Base-by-base conservation (phyloP, 2,113 vertebrate species). In the Mus spicilegus region DNA sequence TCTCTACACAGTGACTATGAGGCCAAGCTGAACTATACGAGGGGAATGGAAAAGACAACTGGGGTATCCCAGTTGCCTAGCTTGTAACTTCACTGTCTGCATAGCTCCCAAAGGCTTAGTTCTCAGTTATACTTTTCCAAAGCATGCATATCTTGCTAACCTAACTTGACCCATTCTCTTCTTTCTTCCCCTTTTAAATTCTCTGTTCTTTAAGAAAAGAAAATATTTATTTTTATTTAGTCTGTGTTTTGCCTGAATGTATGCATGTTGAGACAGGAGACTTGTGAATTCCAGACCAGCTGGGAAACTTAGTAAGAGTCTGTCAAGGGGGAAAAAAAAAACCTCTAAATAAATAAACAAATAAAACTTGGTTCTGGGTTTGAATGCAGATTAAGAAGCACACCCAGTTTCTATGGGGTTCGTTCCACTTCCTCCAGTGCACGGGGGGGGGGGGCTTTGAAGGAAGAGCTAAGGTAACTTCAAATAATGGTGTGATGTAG, bases 261-360 rank as follows among this genome's bases (percentile, higher is more conserved):
- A 46, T 5, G 17, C 30, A 42, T 49, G 61, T 58, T 67, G 82
- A 46, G 14, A 46, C 84, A 67, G 81, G 22, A 84, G 22, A 63
- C 36, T 42, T 42, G n/a, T 84, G 56, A 84, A 58, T 42, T 61
- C 22, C 54, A 63, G 24, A 26, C n/a, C 58, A 61, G 56, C 54
- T 63, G n/a, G 81, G 13, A 42, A 84, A 28, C 56, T 42, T 58
- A 61, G 36, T n/a, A 56, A 56, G 20, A n/a, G 20, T 39, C 80
- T 28, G 13, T 42, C n/a, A 61, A 61, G 22, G 80, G 13, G 11
- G 3, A 1, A 12, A 14, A 22, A 11, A 13, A 17, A 4, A 0
- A 4, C 3, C 78, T 58, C 56, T 42, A 39, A 84, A 63, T 42
- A 61, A n/a, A 14, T 61, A 61, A n/a, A 14, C 42, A 63, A 42